phyloP scores from a whole-genome alignment of 2,888 invertebrate genomes.

The Caenorhabditis sinica region DNA sequence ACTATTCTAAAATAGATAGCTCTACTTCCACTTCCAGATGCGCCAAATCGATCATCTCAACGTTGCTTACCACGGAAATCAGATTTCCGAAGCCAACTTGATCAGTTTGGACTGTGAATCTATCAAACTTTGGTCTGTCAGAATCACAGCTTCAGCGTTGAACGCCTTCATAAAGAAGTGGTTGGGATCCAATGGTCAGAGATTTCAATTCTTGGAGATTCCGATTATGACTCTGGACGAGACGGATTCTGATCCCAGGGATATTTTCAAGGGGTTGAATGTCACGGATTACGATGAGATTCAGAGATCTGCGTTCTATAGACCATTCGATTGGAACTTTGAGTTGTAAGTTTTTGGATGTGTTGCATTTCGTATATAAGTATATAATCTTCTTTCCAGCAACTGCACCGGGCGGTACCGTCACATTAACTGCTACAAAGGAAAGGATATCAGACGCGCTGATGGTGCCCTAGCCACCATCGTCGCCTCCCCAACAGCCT shows the following conservation, averaged over 20 bases:
- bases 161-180: constrained; percentile 43
- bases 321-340: constrained; percentile 28
- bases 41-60: constrained; percentile 32
- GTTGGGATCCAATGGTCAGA: background rate
- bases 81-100: constrained; percentile 17
- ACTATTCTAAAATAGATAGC: background rate
- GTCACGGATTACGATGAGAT: background rate
- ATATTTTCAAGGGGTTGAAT: background rate
- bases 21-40: constrained; percentile 11
- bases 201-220: constrained; percentile 29
- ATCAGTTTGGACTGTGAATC: constrained; percentile 35
- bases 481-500: background rate
- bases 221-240: constrained; percentile 10
- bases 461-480: constrained; percentile 35
- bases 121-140: constrained; percentile 41
- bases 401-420: constrained; percentile 25
- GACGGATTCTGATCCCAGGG: background rate
- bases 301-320: constrained; percentile 12
- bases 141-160: background rate
- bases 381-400: constrained; percentile 6
- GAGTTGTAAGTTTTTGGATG: constrained; percentile 26
- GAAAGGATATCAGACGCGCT: constrained; percentile 13
- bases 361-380: too few species aligned
- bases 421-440: constrained; percentile 19
- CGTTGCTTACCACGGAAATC: constrained; percentile 4